Base-by-base conservation (phyloP, 23 tunicate species). In the Halocynthia aurantium region DNA sequence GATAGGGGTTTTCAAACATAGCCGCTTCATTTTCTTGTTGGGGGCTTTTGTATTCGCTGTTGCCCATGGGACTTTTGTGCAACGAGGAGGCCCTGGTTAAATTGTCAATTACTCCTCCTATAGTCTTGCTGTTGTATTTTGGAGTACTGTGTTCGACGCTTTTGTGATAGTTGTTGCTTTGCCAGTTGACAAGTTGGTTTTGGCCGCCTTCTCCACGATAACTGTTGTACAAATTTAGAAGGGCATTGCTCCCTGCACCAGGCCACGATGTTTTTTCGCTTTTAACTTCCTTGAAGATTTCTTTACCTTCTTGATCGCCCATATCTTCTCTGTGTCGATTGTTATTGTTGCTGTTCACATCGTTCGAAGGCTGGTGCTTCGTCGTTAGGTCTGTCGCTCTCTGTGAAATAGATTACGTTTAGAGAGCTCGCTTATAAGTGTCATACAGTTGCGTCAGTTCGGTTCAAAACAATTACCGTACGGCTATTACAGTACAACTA, bases 251-350 rank as follows among this genome's bases (percentile, higher is more conserved):
- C 20, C 57, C 56, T 54, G 78, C 78, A 54, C 64, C 17, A 22
- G 78, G 56, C 78, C 78, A 74, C n/a, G 78, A 65, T 65, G 70
- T 9, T 10, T 15, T 40, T 65, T 65, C 70, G 19, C 19, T 65
- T 65, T 65, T 65, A 20, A 49, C 22, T 65, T 65, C 49, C 19
- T 65, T 40, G 19, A 20, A 49, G 31, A 65, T 5, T 65, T 65
- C 70, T 65, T 65, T 6, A 11, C 22, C 9, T 15, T 65, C 70
- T 15, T 6, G 49, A 8, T 65, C 19, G 31, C 70, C 31, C 1
- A 31, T 31, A 31, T 31, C 44, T 31, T 31, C 44, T 40, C 19
- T 20, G 19, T 15, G 70, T 65, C 70, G 22, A 49, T 65, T 65
- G 19, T 65, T 65, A 15, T 65, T 65, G 31, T 65, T 65, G 31